These are phyloP conservation scores for Cerceris rybyensis DNA, from an alignment of 2,888 invertebrate species.

Conservation along the genomic window DNA sequence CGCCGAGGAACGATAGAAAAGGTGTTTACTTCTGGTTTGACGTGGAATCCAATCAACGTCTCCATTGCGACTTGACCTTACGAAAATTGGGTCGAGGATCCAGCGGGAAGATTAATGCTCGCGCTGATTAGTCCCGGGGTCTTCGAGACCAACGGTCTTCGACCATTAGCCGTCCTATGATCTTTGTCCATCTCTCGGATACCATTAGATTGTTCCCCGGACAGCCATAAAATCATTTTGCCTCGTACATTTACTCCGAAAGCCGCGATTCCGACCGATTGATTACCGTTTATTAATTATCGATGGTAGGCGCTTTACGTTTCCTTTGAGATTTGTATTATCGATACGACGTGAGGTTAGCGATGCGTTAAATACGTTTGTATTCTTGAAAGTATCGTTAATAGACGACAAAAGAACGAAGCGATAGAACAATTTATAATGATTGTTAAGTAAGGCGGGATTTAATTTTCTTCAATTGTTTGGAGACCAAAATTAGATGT, in stretches of 20 bases:
- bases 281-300: slow-evolving; percentile 57
- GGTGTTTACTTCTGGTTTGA: slow-evolving; percentile 70
- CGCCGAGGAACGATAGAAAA: slow-evolving; percentile 58
- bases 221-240: slow-evolving; percentile 60
- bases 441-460: too few relatives aligned
- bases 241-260: slow-evolving; percentile 44
- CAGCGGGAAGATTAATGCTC: slow-evolving; percentile 79
- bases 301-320: slow-evolving; percentile 19
- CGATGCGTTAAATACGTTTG: background rate
- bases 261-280: slow-evolving; percentile 49
- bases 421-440: too few relatives aligned
- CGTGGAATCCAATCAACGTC: slow-evolving; percentile 78
- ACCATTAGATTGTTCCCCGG: slow-evolving; percentile 61
- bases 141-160: slow-evolving; percentile 72
- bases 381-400: too few relatives aligned
- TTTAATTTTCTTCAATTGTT: too few relatives aligned
- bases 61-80: slow-evolving; percentile 74
- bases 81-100: slow-evolving; percentile 79
- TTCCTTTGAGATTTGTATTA: slow-evolving; percentile 13
- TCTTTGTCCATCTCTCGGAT: slow-evolving; percentile 70
- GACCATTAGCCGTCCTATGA: slow-evolving; percentile 74
- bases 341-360: background rate
- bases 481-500: too few relatives aligned
- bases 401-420: too few relatives aligned
- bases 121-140: slow-evolving; percentile 78